Evolutionary conservation across 1,140 invertebrate genomes (phyloP).

Genomic region (Drosophila fuyamai): DNA sequence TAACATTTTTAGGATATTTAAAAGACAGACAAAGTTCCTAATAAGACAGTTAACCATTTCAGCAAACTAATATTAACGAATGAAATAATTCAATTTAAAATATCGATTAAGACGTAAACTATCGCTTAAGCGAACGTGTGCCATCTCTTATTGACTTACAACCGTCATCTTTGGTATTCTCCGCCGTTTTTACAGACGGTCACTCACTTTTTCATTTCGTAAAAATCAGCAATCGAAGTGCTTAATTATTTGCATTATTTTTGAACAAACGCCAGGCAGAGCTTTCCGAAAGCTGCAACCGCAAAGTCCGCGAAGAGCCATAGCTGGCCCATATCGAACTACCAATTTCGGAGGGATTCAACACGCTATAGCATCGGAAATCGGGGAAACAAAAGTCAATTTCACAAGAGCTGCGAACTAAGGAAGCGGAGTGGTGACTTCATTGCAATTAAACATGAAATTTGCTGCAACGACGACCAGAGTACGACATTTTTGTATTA

Average conservation of each 20-base stretch:
- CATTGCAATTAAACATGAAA: conserved; percentile 84
- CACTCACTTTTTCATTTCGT: conserved; percentile 58
- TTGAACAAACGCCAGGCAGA: conserved; percentile 30
- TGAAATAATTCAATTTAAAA: too few species aligned
- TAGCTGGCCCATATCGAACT: conserved; percentile 20
- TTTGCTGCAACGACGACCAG: conserved; percentile 79
- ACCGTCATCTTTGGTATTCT: conserved; percentile 3
- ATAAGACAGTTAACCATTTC: too few species aligned
- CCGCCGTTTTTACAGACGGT: not conserved
- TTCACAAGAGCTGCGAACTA: conserved; percentile 47
- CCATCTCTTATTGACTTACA: not conserved
- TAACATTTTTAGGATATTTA: too few species aligned
- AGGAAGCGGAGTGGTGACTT: conserved; percentile 45
- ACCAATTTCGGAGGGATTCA: conserved; percentile 8
- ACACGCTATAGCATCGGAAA: conserved; percentile 13
- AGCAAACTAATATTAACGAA: too few species aligned
- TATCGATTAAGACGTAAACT: not conserved
- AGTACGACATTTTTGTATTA: conserved; percentile 69
- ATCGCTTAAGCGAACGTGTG: not conserved
- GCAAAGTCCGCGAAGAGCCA: conserved; percentile 31
- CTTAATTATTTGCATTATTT: conserved; percentile 65
- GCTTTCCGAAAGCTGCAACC: conserved; percentile 49
- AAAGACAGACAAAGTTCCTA: too few species aligned
- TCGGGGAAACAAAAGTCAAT: conserved; percentile 19
- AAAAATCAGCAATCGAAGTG: conserved; percentile 51